Evolutionary conservation across 2,797 vertebrate species (phyloP).

Genomic region (Megalops cyprinoides): DNA sequence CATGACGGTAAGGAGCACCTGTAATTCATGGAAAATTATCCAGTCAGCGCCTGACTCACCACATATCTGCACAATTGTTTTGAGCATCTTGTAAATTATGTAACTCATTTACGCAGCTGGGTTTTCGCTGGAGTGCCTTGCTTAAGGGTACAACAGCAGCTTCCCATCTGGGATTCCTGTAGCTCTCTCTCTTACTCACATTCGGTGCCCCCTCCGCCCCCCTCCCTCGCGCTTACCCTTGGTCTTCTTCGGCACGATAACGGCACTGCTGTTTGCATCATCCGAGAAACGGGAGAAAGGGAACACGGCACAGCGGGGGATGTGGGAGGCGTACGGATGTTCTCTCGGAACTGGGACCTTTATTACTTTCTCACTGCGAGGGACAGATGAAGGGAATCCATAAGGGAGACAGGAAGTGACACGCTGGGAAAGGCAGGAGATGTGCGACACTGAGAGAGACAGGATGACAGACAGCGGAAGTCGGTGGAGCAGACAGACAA

Average conservation of each 20-base stretch:
- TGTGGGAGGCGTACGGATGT: slow-evolving; percentile 81
- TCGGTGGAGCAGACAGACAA: background rate
- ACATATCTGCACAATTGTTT: background rate
- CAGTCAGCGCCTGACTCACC: background rate
- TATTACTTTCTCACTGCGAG: slow-evolving; percentile 65
- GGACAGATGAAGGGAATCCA: background rate
- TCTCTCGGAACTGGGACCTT: slow-evolving; percentile 60
- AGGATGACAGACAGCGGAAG: slow-evolving; percentile 12
- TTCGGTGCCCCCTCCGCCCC: background rate
- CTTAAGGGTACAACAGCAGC: background rate
- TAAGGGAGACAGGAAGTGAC: background rate
- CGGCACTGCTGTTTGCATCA: slow-evolving; percentile 54
- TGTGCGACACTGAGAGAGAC: background rate
- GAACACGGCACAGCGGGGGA: slow-evolving; percentile 71
- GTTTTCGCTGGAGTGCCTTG: background rate
- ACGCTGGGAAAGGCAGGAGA: background rate
- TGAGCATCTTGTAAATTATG: background rate
- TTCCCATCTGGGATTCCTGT: too few species aligned
- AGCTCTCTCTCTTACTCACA: background rate
- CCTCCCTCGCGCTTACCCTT: slow-evolving; percentile 62
- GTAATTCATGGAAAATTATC: slow-evolving; percentile 21
- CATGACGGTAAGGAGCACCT: slow-evolving; percentile 77
- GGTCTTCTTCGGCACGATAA: slow-evolving; percentile 70
- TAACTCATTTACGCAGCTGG: background rate
- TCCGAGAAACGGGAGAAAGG: slow-evolving; percentile 69